These are phyloP conservation scores for Burhinus oedicnemus DNA, from an alignment of 2,113 vertebrate species.

Conservation along the genomic window DNA sequence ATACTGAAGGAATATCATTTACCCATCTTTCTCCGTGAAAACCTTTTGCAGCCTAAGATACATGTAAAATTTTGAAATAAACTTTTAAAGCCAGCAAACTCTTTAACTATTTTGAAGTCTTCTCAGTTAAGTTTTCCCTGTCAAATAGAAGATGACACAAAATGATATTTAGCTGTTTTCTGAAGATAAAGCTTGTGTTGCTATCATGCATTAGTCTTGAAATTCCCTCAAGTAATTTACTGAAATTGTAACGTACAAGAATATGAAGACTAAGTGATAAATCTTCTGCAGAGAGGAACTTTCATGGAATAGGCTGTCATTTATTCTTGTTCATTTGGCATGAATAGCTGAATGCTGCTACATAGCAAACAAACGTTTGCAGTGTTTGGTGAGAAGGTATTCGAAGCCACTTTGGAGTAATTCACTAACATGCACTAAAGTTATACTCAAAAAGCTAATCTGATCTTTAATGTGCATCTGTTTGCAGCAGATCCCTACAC, in stretches of 20 bases:
- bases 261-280: background rate
- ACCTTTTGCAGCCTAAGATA: background rate
- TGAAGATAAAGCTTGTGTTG: constrained; percentile 12
- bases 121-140: background rate
- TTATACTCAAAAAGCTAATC: background rate
- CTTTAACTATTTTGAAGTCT: background rate
- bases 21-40: background rate
- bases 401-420: constrained; percentile 1
- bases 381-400: background rate
- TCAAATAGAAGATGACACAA: background rate
- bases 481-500: background rate
- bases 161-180: background rate
- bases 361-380: background rate
- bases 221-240: background rate
- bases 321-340: constrained; percentile 2
- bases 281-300: background rate
- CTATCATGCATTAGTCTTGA: background rate
- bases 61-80: background rate
- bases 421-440: background rate
- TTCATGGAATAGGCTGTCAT: background rate
- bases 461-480: background rate
- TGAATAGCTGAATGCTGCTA: background rate
- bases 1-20: background rate
- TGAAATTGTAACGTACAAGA: constrained; percentile 15
- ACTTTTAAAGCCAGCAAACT: background rate